Conservation (phyloP, 2,888 invertebrate genomes). For the Caenorhabditis doughertyi region DNA sequence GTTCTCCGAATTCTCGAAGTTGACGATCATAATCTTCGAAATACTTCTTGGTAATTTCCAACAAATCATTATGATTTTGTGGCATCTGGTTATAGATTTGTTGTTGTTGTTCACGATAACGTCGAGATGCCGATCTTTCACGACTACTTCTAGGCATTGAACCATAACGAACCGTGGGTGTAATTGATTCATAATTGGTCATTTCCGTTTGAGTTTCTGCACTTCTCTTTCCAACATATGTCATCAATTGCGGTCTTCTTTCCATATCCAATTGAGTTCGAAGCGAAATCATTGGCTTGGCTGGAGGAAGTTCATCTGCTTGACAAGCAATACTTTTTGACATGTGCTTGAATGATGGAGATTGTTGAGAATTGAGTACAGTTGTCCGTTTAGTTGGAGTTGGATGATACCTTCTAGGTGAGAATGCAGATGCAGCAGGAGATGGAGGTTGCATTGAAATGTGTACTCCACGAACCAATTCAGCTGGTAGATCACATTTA, state of each 20-base stretch:
- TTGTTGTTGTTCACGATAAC: constrained; percentile 58
- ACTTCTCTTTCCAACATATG: constrained; percentile 63
- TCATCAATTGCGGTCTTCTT: constrained; percentile 57
- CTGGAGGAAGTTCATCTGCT: constrained; percentile 42
- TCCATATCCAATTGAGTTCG: constrained; percentile 67
- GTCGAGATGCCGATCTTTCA: constrained; percentile 42
- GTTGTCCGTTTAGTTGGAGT: constrained; percentile 33
- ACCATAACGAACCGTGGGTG: constrained; percentile 46
- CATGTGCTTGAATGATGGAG: constrained; percentile 4
- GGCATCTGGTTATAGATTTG: constrained; percentile 58
- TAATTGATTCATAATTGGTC: constrained; percentile 52
- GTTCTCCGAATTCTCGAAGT: constrained; percentile 72
- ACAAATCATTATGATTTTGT: constrained; percentile 72
- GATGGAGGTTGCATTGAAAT: constrained; percentile 69
- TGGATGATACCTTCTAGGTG: constrained; percentile 40
- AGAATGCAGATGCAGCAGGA: constrained; percentile 55
- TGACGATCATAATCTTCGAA: constrained; percentile 81
- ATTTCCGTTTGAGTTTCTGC: constrained; percentile 74
- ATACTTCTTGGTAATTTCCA: constrained; percentile 77
- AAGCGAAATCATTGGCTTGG: constrained; percentile 65
- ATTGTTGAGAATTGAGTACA: constrained; percentile 1
- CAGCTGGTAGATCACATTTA: constrained; percentile 80
- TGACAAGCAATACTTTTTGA: constrained; percentile 52
- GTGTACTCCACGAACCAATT: constrained; percentile 79
- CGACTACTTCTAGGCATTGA: constrained; percentile 52